Percentiles rank a stretch among this genome's conserved stretches.
These are phyloP conservation scores for Tonatia bakeri DNA, from an alignment of 2,113 vertebrate species.

Conservation along the genomic window DNA sequence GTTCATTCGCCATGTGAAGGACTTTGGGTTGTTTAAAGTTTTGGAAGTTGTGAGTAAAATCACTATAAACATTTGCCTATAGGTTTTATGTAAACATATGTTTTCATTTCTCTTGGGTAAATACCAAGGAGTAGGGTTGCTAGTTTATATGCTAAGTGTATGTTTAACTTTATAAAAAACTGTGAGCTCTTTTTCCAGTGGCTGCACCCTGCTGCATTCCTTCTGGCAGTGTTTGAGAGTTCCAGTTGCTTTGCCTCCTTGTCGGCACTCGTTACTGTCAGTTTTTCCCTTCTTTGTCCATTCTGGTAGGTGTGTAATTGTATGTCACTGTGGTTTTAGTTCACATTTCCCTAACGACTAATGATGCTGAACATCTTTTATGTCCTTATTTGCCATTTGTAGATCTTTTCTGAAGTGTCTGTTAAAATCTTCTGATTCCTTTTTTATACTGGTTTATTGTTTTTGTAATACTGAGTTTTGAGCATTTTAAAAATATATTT, in stretches of 20 bases:
- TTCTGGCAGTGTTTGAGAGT: background rate
- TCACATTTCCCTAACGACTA: background rate
- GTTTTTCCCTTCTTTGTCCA: background rate
- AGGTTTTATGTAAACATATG: background rate
- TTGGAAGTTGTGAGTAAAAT: background rate
- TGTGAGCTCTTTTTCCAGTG: background rate
- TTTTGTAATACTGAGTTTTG: background rate
- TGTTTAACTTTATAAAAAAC: slow-evolving; percentile 31
- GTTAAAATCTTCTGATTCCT: background rate
- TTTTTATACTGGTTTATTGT: background rate
- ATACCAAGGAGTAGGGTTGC: background rate
- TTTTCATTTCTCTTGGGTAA: slow-evolving; percentile 17
- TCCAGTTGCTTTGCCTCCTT: background rate
- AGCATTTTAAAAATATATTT: background rate
- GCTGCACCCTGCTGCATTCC: background rate
- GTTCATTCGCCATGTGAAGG: background rate
- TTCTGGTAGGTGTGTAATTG: background rate
- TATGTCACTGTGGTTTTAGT: background rate
- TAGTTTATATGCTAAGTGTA: background rate
- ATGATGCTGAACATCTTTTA: background rate
- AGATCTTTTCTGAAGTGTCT: background rate
- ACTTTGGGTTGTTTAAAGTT: background rate
- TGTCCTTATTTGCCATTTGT: background rate
- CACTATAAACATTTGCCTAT: background rate
- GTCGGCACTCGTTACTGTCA: background rate